Conservation (phyloP, 2,888 invertebrate genomes). For the Pollenia angustigena region DNA sequence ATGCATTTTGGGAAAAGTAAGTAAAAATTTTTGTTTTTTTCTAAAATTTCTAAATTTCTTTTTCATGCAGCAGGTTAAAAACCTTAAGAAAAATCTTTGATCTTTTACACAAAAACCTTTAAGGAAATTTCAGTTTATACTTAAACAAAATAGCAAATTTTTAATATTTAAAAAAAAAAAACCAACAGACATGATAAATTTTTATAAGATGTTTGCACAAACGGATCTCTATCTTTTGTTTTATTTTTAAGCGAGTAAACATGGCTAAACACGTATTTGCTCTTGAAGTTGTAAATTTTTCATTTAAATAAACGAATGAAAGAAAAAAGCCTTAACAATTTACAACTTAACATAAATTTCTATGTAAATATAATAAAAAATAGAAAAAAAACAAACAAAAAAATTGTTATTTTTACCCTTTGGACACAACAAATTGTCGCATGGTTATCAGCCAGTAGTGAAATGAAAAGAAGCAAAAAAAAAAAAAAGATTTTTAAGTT, state of each 20-base stretch:
- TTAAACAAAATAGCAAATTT: slow-evolving; percentile 6
- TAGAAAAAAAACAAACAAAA: slow-evolving; percentile 6
- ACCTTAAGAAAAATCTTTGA: slow-evolving; percentile 14
- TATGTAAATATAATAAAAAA: slow-evolving; percentile 24
- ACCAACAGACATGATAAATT: slow-evolving; percentile 49
- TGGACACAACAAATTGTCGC: slow-evolving; percentile 68
- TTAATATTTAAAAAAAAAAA: not conserved
- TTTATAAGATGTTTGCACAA: slow-evolving; percentile 39
- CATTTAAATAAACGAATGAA: slow-evolving; percentile 44
- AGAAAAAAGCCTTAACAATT: slow-evolving; percentile 1
- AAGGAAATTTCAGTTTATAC: slow-evolving; percentile 30
- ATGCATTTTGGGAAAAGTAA: too few species aligned
- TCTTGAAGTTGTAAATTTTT: slow-evolving; percentile 56
- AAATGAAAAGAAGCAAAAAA: not conserved
- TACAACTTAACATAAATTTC: slow-evolving; percentile 55
- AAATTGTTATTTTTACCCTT: slow-evolving; percentile 64
- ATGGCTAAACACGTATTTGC: slow-evolving; percentile 49
- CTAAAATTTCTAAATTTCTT: slow-evolving; percentile 3
- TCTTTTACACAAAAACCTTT: slow-evolving; percentile 1
- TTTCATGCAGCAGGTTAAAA: slow-evolving; percentile 7
- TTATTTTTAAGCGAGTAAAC: slow-evolving; percentile 5
- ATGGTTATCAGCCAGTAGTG: slow-evolving; percentile 40
- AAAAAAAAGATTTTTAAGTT: slow-evolving; percentile 18
- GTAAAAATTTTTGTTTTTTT: not conserved
- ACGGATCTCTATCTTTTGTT: slow-evolving; percentile 39